These are phyloP conservation scores for Phragmatobia fuliginosa DNA, from an alignment of 2,888 invertebrate species.

Conservation along the genomic window DNA sequence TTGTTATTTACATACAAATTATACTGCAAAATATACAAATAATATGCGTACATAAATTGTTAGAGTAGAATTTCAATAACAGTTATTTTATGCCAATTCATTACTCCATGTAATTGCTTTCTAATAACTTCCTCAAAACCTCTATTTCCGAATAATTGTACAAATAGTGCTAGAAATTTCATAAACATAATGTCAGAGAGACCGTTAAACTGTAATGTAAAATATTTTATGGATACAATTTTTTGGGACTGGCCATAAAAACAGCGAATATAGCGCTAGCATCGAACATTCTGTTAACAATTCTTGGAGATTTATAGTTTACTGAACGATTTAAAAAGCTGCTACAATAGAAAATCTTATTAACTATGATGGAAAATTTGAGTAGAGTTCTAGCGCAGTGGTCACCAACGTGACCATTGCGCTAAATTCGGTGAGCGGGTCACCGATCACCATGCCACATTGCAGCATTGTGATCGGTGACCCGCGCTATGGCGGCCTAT, in stretches of 20 bases:
- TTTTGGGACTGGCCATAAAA: background rate
- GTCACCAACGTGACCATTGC: no score
- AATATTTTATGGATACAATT: conserved; percentile 3
- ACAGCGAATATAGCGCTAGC: background rate
- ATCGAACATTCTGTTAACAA: background rate
- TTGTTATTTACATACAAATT: no score
- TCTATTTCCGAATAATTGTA: conserved; percentile 23
- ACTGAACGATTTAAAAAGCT: background rate
- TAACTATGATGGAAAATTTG: no score
- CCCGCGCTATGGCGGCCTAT: no score
- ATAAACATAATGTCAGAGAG: conserved; percentile 19
- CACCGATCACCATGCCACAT: no score
- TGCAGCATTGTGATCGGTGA: no score
- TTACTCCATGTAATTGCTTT: background rate
- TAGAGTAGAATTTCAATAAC: background rate
- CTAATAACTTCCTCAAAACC: background rate
- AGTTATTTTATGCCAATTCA: background rate
- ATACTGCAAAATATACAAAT: background rate
- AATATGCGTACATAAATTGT: background rate
- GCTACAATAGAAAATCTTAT: no score
- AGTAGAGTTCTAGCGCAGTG: no score
- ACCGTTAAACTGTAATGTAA: conserved; percentile 20
- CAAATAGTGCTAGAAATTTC: conserved; percentile 23
- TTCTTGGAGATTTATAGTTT: background rate
- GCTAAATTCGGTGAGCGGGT: no score